These are phyloP conservation scores for Tachysurus fulvidraco DNA, from an alignment of 2,113 vertebrate genomes.

Conservation along the genomic window DNA sequence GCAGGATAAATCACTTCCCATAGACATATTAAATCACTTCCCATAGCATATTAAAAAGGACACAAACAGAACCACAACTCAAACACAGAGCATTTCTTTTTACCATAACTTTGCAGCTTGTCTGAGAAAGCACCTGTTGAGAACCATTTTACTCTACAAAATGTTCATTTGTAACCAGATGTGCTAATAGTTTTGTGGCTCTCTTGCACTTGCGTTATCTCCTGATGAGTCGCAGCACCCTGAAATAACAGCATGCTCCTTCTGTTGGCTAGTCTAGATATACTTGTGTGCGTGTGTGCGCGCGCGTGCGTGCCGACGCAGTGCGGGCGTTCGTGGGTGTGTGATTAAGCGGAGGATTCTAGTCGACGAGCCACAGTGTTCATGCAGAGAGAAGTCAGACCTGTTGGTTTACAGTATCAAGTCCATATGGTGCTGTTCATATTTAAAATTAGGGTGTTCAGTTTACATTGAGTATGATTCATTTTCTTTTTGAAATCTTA, in stretches of 20 bases:
- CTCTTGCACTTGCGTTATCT: slow-evolving; percentile 17
- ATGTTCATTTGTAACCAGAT: slow-evolving; percentile 9
- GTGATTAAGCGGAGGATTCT: slow-evolving; percentile 58
- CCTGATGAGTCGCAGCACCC: slow-evolving; percentile 29
- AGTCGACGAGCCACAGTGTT: slow-evolving; percentile 33
- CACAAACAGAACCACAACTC: neutral
- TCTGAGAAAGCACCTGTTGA: neutral
- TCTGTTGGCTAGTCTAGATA: slow-evolving; percentile 43
- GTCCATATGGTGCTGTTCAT: neutral
- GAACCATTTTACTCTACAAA: neutral
- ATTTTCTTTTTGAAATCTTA: neutral
- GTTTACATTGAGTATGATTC: neutral
- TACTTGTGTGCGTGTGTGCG: slow-evolving; percentile 53
- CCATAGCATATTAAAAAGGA: slow-evolving; percentile 4
- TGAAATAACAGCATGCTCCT: slow-evolving; percentile 22
- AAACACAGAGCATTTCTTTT: neutral
- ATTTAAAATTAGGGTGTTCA: neutral
- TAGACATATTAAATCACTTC: slow-evolving; percentile 15
- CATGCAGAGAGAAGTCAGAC: slow-evolving; percentile 32
- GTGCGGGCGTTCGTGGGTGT: slow-evolving; percentile 70
- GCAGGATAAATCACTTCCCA: slow-evolving; percentile 10
- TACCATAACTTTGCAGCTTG: neutral
- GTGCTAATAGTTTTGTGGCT: neutral
- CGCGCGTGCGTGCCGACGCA: slow-evolving; percentile 26
- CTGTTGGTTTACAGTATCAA: neutral